Base-by-base conservation (phyloP, 2,113 vertebrate species). In the Agapornis roseicollis region DNA sequence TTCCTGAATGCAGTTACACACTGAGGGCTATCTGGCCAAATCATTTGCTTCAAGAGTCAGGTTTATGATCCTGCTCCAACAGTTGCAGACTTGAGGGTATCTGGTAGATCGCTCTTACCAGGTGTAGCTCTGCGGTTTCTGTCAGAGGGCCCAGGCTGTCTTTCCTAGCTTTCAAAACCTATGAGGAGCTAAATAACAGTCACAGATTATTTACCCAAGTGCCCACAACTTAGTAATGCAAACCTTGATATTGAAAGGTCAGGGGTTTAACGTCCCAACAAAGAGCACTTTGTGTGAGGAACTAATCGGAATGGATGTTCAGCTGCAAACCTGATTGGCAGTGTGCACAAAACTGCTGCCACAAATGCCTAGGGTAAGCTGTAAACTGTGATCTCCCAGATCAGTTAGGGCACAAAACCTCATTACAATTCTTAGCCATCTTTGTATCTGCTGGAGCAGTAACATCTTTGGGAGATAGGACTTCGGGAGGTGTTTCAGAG, bases 291-390 rank as follows among this genome's bases (percentile, higher is more conserved):
- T 85, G 89, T 72, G 91, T 87, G 87, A 33, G 3, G 91, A 65
- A 71, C 61, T 88, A 76, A 93, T 87, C 84, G 94, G 94, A 69
- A 91, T 47, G 69, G 88, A 83, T 5, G 8, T 44, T 37, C 80
- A 94, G 41, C 76, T 84, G 90, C 83, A 96, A 87, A 53, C 93
- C 79, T 95, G 94, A 91, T 66, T 92, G 95, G 96, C 95, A 97
- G 68, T 9, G 33, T 61, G 94, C 84, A 71, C 22, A 68, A 78
- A 93, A 71, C 24, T 63, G 55, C 82, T 97, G 93, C 95, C 95
- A 97, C 88, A 95, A 87, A 52, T 84, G 93, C 89, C 96, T 85
- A 85, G 33, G 77, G 68, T 85, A 97, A 93, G 92, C 82, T 91
- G 73, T 88, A 93, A 96, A 91, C 55, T 87, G 89, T 87, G 89